A percentile compares a stretch with the other conserved stretches of the same genome.
These are phyloP conservation scores for Buteo buteo DNA, from an alignment of 2,113 vertebrate genomes.

Conservation along the genomic window DNA sequence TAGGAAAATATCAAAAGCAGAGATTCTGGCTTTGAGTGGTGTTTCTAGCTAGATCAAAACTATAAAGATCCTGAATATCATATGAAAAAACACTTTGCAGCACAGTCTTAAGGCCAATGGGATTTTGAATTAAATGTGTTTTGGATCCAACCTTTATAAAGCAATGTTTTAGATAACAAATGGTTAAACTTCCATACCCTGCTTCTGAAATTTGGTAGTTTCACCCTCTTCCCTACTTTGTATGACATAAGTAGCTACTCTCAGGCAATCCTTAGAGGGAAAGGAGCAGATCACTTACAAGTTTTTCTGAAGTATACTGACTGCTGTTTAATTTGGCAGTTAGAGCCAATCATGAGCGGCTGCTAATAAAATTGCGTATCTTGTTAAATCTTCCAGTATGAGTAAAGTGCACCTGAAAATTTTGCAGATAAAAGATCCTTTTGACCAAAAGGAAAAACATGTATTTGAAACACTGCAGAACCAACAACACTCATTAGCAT, in stretches of 20 bases:
- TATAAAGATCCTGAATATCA: background rate
- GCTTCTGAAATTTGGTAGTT: background rate
- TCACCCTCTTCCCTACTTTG: background rate
- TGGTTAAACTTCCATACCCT: background rate
- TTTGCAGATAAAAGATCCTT: constrained; percentile 42
- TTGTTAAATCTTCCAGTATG: constrained; percentile 27
- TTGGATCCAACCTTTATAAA: background rate
- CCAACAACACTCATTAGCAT: constrained; percentile 24
- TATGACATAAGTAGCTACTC: background rate
- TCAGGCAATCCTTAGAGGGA: background rate
- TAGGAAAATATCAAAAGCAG: background rate
- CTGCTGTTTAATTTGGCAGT: background rate
- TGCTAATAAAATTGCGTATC: constrained; percentile 32
- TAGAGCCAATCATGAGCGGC: background rate
- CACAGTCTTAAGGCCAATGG: background rate
- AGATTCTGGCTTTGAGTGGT: background rate
- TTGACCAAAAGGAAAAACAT: background rate
- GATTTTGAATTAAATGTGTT: background rate
- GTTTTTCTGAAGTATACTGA: background rate
- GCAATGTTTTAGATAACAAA: background rate
- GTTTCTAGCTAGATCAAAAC: background rate
- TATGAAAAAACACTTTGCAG: background rate
- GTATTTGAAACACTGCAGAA: constrained; percentile 20
- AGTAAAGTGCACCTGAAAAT: constrained; percentile 31
- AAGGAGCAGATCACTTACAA: background rate